These are phyloP conservation scores for Bombus cullumanus DNA, from an alignment of 1,140 invertebrate genomes.

Conservation along the genomic window DNA sequence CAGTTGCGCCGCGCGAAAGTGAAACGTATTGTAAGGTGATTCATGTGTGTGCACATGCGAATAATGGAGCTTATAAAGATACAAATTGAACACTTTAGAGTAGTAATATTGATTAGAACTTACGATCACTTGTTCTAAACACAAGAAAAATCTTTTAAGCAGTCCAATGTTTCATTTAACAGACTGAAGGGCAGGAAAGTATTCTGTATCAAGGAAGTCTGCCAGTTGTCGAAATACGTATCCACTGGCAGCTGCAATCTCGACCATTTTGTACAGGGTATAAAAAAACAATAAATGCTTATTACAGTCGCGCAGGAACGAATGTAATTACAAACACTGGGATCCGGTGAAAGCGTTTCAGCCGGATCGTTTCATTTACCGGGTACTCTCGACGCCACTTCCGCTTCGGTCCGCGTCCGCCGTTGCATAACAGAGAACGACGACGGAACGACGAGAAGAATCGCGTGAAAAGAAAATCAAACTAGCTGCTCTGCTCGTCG, in stretches of 20 bases:
- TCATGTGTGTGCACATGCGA: too few relatives aligned
- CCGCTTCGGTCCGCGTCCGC: background rate
- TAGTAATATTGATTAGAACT: background rate
- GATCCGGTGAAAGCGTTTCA: constrained; percentile 42
- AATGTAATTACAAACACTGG: constrained; percentile 53
- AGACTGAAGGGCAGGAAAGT: background rate
- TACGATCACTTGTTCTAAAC: background rate
- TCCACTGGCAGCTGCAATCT: background rate
- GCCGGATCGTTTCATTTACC: constrained; percentile 44
- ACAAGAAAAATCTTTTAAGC: background rate
- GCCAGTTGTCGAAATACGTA: background rate
- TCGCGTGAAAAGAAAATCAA: constrained; percentile 64
- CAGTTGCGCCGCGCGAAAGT: background rate
- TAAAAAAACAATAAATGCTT: constrained; percentile 45
- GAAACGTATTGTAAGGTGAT: background rate
- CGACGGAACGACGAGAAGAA: constrained; percentile 13
- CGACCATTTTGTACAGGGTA: background rate
- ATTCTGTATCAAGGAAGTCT: too few relatives aligned
- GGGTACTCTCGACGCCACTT: constrained; percentile 46
- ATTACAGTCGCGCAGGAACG: constrained; percentile 37
- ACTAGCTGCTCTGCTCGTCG: constrained; percentile 30
- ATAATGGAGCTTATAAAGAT: background rate
- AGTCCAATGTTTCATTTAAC: background rate
- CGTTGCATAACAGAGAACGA: background rate
- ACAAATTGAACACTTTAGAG: background rate